Base-by-base conservation (phyloP, 2,797 vertebrate species). In the Hylomyscus alleni region DNA sequence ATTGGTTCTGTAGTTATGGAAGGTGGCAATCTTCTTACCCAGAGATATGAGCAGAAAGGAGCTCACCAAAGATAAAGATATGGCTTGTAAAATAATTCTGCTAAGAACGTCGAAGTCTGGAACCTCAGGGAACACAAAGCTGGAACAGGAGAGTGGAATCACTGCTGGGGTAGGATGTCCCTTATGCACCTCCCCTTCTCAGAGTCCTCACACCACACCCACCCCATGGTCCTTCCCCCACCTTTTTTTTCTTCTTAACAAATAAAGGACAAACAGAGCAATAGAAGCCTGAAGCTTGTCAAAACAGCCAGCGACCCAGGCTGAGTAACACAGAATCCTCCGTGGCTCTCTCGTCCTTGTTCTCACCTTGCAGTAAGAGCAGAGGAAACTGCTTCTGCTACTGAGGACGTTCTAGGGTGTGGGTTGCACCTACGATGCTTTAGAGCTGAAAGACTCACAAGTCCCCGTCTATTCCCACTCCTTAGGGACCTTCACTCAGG, bases 41-140 rank as follows among this genome's bases (percentile, higher is more conserved):
- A 98, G 72, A 96, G 98, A 98, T 87, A 97, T 22, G 19, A 98
- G 97, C 95, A 98, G 95, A 92, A 98, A 98, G 65, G 98, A 97
- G 95, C 98, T 98, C 88, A 98, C 97, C 31, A 98, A 31, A 93
- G 98, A 97, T 85, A 98, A 91, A 86, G 98, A 98, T 15, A 97
- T 91, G 31, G 98, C 98, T 94, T 98, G 96, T 60, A 95, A 65
- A 88, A 98, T 15, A 83, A 98, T 14, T 0, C 56, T 73, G 31
- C 22, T 13, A 72, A 98, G 50, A 87, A 94, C 24, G 81, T 84
- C 52, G 44, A 97, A 58, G 60, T 98, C 94, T 90, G 98, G 98
- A 0, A 0, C 54, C 26, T 65, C 22, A 67, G 98, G 98, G 96
- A 96, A 81, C 80, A 98, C 62, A 95, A 98, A 98, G 81, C 98